Evolutionary conservation across 1,140 invertebrate genomes (phyloP).

Genomic region (Portunus trituberculatus): DNA sequence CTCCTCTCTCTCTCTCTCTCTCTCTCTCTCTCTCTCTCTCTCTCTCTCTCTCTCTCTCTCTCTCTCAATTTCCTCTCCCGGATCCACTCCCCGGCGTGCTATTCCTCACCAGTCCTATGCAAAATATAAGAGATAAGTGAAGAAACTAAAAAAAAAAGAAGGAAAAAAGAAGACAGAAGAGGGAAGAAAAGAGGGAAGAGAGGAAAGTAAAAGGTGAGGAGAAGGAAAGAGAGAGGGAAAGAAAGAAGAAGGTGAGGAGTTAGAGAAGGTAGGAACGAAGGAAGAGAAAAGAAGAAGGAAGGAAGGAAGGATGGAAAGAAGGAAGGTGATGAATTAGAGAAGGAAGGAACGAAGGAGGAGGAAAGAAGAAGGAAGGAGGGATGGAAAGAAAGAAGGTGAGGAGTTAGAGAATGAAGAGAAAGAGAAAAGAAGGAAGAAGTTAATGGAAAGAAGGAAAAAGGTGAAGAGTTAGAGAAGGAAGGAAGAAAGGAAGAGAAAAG

Average conservation of each 20-base stretch:
- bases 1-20: too few relatives aligned
- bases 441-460: not conserved
- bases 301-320: not conserved
- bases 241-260: not conserved
- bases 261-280: not conserved
- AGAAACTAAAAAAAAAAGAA: not conserved
- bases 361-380: not conserved
- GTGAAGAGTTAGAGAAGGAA: not conserved
- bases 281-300: not conserved
- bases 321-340: not conserved
- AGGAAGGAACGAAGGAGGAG: not conserved
- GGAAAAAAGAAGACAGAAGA: not conserved
- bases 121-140: not conserved
- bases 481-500: not conserved
- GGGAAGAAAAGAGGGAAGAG: not conserved
- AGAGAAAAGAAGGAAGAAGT: not conserved
- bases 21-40: not conserved
- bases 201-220: not conserved
- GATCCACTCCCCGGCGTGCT: too few relatives aligned
- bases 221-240: constrained; percentile 5
- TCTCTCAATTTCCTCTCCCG: not conserved
- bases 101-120: too few relatives aligned
- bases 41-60: not conserved
- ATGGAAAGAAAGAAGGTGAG: not conserved
- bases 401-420: not conserved